Evolutionary conservation across 2,113 vertebrate species (phyloP).

Genomic region (Stomatorhinus ivindoensis): DNA sequence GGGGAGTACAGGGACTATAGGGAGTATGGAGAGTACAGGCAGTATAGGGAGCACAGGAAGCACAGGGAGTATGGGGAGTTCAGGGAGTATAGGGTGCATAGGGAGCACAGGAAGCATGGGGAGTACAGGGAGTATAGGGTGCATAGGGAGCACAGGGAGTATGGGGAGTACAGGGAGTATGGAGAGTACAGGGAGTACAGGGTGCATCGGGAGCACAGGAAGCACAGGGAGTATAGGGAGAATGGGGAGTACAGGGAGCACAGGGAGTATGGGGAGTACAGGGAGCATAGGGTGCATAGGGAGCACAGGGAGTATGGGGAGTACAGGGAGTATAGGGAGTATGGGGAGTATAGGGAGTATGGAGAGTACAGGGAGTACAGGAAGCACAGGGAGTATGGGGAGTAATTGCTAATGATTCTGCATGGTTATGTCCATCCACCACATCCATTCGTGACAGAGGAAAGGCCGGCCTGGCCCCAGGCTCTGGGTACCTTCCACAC

Average conservation of each 20-base stretch:
- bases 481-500: background rate
- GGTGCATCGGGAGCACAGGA: no score
- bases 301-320: background rate
- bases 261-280: background rate
- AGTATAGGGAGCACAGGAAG: background rate
- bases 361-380: no score
- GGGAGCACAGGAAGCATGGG: no score
- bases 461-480: background rate
- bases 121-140: background rate
- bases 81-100: background rate
- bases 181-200: no score
- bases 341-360: no score
- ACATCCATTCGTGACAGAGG: background rate
- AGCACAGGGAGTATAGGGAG: background rate
- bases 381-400: no score
- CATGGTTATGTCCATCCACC: background rate
- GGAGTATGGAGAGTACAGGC: background rate
- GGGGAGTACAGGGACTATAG: background rate
- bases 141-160: background rate
- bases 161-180: background rate
- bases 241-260: background rate
- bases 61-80: background rate
- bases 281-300: background rate
- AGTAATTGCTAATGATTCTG: background rate
- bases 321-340: background rate